These are phyloP conservation scores for Alexandromys fortis DNA, from an alignment of 2,113 vertebrate species.

Conservation along the genomic window DNA sequence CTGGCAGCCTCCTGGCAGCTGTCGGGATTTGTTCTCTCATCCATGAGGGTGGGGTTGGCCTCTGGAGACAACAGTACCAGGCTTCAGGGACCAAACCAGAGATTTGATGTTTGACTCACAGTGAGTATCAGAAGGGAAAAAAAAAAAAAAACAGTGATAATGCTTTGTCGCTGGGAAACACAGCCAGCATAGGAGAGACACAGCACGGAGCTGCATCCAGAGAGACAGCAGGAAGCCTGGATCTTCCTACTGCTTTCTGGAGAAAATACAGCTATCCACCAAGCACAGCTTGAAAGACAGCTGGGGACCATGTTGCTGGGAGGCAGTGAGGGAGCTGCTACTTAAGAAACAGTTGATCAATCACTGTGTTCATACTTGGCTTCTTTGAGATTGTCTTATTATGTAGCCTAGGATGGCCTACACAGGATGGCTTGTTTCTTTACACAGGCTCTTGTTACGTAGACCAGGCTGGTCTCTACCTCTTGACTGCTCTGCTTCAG, in stretches of 20 bases:
- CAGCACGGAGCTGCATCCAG: rapidly evolving
- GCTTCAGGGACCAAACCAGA: neutral
- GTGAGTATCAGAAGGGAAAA: neutral
- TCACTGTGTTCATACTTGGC: neutral
- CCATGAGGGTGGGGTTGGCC: neutral
- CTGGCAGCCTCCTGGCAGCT: conserved; percentile 53
- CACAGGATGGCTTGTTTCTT: neutral
- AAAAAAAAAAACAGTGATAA: neutral
- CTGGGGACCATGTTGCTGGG: rapidly evolving
- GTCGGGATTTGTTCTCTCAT: rapidly evolving
- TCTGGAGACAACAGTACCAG: neutral
- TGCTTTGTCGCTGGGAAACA: neutral
- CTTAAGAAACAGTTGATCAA: neutral
- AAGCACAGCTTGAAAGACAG: neutral
- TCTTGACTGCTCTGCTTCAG: neutral
- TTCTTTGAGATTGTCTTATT: neutral
- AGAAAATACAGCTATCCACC: neutral
- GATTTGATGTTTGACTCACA: conserved; percentile 4
- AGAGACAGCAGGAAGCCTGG: rapidly evolving
- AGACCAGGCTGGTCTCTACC: neutral
- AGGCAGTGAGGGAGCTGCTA: neutral
- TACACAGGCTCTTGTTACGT: neutral
- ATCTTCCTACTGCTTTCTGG: neutral
- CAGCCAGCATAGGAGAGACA: too few species aligned
- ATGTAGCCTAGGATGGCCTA: neutral